A percentile compares a stretch with the other conserved stretches of the same genome.
Conservation (phyloP, 2,797 vertebrate species). For the Stomatorhinus walkeri region DNA sequence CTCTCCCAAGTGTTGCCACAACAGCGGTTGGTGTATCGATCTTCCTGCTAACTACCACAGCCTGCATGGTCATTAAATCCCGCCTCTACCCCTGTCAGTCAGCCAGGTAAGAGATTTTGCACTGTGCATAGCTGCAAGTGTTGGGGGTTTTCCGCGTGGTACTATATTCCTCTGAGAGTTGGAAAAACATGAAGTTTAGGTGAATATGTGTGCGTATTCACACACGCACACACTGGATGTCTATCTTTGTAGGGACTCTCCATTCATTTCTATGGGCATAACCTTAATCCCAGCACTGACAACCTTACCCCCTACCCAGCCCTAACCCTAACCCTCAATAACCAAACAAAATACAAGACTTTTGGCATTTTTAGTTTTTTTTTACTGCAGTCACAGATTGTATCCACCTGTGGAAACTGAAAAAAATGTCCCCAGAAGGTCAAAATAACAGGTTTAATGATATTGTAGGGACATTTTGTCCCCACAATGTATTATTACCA, state of each 20-base stretch:
- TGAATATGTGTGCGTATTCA: neutral
- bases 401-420: neutral
- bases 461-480: neutral
- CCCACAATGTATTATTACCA: neutral
- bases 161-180: neutral
- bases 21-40: constrained; percentile 63
- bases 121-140: neutral
- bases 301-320: neutral
- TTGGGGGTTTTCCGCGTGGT: neutral
- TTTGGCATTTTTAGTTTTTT: neutral
- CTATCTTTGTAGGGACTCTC: neutral
- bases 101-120: constrained; percentile 45
- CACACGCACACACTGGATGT: neutral
- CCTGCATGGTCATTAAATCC: constrained; percentile 63
- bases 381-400: neutral
- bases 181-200: neutral
- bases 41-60: constrained; percentile 63
- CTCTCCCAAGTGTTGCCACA: constrained; percentile 57
- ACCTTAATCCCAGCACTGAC: neutral
- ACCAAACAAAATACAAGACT: neutral
- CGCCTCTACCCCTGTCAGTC: constrained; percentile 56
- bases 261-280: neutral
- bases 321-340: neutral
- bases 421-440: neutral
- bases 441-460: neutral